phyloP scores from a whole-genome alignment of 2,888 invertebrate species.

The Cataglyphis livida region DNA sequence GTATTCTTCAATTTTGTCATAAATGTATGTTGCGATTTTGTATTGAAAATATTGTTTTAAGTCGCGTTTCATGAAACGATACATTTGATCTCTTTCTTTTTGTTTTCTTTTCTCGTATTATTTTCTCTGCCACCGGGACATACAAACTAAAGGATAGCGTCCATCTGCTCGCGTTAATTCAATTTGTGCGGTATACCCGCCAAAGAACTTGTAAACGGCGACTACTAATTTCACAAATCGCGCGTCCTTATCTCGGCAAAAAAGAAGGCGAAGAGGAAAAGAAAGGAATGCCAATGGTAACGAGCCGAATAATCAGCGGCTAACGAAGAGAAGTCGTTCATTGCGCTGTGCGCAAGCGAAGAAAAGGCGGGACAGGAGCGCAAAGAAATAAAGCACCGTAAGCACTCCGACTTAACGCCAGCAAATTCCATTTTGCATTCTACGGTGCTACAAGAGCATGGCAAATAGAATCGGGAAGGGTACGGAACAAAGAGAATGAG shows the following conservation, averaged over 20 bases:
- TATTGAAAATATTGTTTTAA: not conserved
- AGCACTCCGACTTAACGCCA: conserved; percentile 54
- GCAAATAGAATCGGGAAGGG: conserved; percentile 35
- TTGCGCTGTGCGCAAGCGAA: conserved; percentile 25
- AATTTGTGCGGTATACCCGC: conserved; percentile 33
- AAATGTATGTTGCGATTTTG: not conserved
- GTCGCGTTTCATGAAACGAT: not conserved
- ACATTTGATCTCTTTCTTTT: conserved; percentile 10
- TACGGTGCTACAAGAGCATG: conserved; percentile 3
- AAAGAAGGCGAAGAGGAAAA: conserved; percentile 23
- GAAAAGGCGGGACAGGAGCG: conserved; percentile 16
- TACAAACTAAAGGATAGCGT: conserved; percentile 9
- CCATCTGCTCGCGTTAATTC: conserved; percentile 43
- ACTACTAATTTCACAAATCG: conserved; percentile 54
- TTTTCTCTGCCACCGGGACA: conserved; percentile 15
- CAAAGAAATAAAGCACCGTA: conserved; percentile 53
- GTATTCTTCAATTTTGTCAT: not conserved
- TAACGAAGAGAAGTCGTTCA: conserved; percentile 48
- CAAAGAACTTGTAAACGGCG: conserved; percentile 46
- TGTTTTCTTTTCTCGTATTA: not conserved
- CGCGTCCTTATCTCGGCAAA: conserved; percentile 12
- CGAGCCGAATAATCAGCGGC: conserved; percentile 51
- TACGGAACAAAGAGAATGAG: conserved; percentile 46
- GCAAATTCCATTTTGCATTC: conserved; percentile 54
- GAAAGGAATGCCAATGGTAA: conserved; percentile 49